Base-by-base conservation (phyloP, 2,113 vertebrate species). In the Chitala chitala region DNA sequence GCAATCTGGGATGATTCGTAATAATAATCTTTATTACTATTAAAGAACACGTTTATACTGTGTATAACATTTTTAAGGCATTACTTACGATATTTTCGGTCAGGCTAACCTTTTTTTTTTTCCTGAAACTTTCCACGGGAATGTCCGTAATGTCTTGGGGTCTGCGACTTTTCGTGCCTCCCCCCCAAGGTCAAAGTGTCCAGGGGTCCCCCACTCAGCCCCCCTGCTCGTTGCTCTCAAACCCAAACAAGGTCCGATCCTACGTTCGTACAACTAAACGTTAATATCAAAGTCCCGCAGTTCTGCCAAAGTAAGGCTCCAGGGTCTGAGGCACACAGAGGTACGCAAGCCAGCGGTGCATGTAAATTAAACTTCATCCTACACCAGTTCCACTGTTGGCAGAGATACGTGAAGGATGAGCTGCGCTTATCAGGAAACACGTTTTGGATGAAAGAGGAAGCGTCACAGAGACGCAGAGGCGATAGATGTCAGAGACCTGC, bases 231-330 rank as follows among this genome's bases (percentile, higher is more conserved):
- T 42, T 5, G 22, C n/a, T 24, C 20, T 22, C 36, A 1, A 22
- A n/a, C 63, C 12, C 44, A 13, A 1, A 17, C 24, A 70, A 50
- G 20, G 29, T 22, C 40, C 31, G 36, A 63, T 12, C 33, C 15
- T 38, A 48, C 15, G 51, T 29, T 5, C 5, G 40, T 36, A 42
- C 24, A 17, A 38, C n/a, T 40, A 24, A 17, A 13, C 20, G n/a
- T 38, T 29, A 64, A 50, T n/a, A 8, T 31, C n/a, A 2, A 24
- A 1, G 22, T 31, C 83, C 86, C 84, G 86, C 84, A 87, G 85
- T n/a, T 83, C 80, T 89, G 82, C 86, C 85, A 85, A 88, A 88
- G 86, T 91, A 90, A 91, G 89, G 90, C 89, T 87, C 86, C 80
- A 83, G 87, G n/a, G 86, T 85, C 89, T 75, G 80, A 90, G 89